A percentile compares a stretch with the other conserved stretches of the same genome.
Conservation (phyloP, 37 sponge, comb jelly and placozoan species). For the Chondrilla cf. caribensis region DNA sequence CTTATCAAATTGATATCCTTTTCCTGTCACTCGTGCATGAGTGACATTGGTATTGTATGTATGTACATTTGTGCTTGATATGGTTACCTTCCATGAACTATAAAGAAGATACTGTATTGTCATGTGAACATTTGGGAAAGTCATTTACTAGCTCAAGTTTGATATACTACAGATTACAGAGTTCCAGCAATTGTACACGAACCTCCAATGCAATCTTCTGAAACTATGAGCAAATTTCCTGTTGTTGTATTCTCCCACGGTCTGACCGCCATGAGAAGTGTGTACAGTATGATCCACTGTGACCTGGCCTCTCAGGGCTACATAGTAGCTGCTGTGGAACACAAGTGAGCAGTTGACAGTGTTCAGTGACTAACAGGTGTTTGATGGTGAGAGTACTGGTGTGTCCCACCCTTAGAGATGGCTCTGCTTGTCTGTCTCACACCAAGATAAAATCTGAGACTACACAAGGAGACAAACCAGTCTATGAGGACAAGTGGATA, state of each 20-base stretch:
- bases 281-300: conserved; percentile 51
- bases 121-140: too few species aligned
- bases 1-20: too few species aligned
- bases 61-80: too few species aligned
- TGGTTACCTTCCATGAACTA: too few species aligned
- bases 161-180: background rate
- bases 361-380: too few species aligned
- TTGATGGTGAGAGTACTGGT: too few species aligned
- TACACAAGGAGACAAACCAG: background rate
- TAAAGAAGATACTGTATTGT: too few species aligned
- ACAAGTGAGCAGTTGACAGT: conserved; percentile 58
- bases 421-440: conserved; percentile 32
- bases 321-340: conserved; percentile 71
- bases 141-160: too few species aligned
- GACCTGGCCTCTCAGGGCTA: conserved; percentile 83
- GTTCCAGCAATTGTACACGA: conserved; percentile 45
- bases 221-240: conserved; percentile 6
- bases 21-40: too few species aligned
- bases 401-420: conserved; percentile 33
- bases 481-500: conserved; percentile 3
- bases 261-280: conserved; percentile 55
- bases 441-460: background rate
- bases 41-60: too few species aligned
- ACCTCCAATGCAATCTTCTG: conserved; percentile 3
- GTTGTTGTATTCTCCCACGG: conserved; percentile 81